These are phyloP conservation scores for Pangasius larnaudii DNA, from an alignment of 2,797 vertebrate genomes.

Conservation along the genomic window DNA sequence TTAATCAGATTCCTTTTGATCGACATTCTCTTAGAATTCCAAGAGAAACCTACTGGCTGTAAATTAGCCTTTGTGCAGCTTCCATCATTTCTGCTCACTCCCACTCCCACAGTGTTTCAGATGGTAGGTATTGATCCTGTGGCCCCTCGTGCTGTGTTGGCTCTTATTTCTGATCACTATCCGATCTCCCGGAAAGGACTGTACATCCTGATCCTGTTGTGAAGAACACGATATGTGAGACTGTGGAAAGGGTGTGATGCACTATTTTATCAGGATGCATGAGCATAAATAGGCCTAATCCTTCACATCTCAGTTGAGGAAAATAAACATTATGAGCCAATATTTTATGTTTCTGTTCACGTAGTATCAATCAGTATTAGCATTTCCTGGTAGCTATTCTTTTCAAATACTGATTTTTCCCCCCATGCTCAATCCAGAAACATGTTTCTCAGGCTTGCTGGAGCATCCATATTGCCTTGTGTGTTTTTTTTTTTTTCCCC, in stretches of 20 bases:
- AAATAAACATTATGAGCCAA: background rate
- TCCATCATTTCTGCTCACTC: slow-evolving; percentile 30
- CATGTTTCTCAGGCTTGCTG: background rate
- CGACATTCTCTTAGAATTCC: slow-evolving; percentile 45
- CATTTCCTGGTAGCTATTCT: background rate
- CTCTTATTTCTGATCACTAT: slow-evolving; percentile 58
- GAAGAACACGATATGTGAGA: slow-evolving; percentile 12
- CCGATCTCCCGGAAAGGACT: slow-evolving; percentile 40
- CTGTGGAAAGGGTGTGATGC: background rate
- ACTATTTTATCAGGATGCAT: background rate
- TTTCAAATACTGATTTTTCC: background rate
- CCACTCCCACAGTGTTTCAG: slow-evolving; percentile 32
- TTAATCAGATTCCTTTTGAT: background rate
- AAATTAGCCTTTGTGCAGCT: slow-evolving; percentile 52
- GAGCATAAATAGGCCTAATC: background rate
- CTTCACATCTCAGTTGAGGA: background rate
- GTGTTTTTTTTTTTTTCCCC: too few species aligned
- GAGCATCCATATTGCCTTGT: background rate
- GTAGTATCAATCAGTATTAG: background rate
- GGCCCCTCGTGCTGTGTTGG: slow-evolving; percentile 35
- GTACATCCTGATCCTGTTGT: slow-evolving; percentile 48
- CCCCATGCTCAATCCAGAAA: background rate
- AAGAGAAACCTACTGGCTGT: slow-evolving; percentile 46
- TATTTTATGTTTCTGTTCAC: background rate
- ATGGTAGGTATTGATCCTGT: slow-evolving; percentile 57